Evolutionary conservation across 1,140 invertebrate species (phyloP).

Genomic region (Diuraphis noxia): DNA sequence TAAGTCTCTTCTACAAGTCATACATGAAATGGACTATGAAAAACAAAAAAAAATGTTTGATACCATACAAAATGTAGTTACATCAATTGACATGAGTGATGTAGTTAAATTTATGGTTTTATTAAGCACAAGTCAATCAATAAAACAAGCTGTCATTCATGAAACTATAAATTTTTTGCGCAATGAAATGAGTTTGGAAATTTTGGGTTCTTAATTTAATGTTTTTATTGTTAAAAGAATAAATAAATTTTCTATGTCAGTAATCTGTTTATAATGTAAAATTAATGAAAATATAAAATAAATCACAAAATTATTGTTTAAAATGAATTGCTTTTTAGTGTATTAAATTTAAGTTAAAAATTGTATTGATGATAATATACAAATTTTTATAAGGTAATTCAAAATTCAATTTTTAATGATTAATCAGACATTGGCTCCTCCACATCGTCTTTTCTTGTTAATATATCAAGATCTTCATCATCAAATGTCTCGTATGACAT

Average conservation of each 20-base stretch:
- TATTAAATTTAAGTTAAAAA: neutral
- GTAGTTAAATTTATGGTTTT: neutral
- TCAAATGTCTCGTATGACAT: constrained; percentile 65
- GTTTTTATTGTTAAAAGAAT: neutral
- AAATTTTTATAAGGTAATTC: neutral
- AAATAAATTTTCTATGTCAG: neutral
- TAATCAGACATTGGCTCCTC: constrained; percentile 46
- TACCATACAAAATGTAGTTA: neutral
- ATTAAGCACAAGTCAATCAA: constrained; percentile 18
- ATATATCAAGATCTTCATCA: constrained; percentile 58
- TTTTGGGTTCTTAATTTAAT: neutral
- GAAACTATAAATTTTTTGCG: constrained; percentile 39
- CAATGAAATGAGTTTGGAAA: constrained; percentile 23
- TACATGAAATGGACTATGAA: constrained; percentile 41
- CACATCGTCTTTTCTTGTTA: constrained; percentile 47
- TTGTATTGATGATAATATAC: neutral
- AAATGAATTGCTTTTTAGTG: neutral
- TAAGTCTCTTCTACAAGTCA: constrained; percentile 13
- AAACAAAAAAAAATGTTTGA: constrained; percentile 30
- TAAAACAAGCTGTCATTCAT: constrained; percentile 2
- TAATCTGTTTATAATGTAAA: neutral
- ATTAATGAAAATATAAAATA: neutral
- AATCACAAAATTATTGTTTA: neutral
- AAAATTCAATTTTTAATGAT: neutral
- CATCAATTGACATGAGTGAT: constrained; percentile 16